Base-by-base conservation (phyloP, 2,797 vertebrate genomes). In the Strix occidentalis region DNA sequence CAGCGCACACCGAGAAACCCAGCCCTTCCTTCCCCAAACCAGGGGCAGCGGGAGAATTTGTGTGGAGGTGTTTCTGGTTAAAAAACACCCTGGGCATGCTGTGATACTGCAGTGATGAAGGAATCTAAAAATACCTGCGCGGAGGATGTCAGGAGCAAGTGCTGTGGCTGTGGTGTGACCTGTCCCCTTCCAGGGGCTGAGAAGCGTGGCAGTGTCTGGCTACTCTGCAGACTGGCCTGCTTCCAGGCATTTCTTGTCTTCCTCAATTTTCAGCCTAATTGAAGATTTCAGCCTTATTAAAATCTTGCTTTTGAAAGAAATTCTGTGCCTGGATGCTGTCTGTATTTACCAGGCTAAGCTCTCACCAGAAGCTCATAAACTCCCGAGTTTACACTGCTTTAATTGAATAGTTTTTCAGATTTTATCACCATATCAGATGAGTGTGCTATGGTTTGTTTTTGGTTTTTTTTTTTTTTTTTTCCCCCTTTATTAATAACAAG, bases 221-320 rank as follows among this genome's bases (percentile, higher is more conserved):
- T 88, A 6, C 29, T 29, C 41, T 85, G 39, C 45, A 70, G n/a
- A 13, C 51, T 61, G 29, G 24, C 10, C 31, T 53, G 50, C 63
- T 70, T 72, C 45, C 33, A 75, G n/a, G 37, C 20, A 19, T 48
- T 89, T 75, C 39, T 74, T 37, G 17, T 46, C 23, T 74, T 77
- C 60, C 39, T 54, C 17, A 45, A 39, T 78, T 89, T 70, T 70
- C 45, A 90, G n/a, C 91, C 84, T 93, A 89, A 41, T 26, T 93
- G 54, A 43, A 25, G 7, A 83, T 91, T 63, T 95, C 64, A 50
- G 84, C 68, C 75, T 90, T 76, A 89, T 96, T 94, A 85, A 85
- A 81, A 24, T 28, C 54, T 46, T 63, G 16, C 76, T 91, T 94
- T 94, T 35, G 46, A 94, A 97, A 92, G 48, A 83, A 95, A 96